phyloP scores from a whole-genome alignment of 2,888 invertebrate genomes.

The Sinopyrophorus schimmeli region DNA sequence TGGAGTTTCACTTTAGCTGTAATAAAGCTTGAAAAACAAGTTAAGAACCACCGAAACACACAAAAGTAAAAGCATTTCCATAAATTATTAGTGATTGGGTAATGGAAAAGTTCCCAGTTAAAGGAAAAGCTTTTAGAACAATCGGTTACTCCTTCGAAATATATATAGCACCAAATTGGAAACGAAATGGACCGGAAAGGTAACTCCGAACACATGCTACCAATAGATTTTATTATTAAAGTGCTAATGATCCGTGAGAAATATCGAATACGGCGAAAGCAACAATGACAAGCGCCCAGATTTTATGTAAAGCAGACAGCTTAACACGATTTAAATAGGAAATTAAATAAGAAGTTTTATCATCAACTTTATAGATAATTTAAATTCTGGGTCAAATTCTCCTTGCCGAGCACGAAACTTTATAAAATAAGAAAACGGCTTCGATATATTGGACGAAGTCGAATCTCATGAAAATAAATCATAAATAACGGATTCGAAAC shows the following conservation, averaged over 20 bases:
- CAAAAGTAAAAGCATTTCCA: constrained; percentile 32
- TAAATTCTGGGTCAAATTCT: too few species aligned
- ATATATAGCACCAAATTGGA: constrained; percentile 31
- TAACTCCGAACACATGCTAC: constrained; percentile 30
- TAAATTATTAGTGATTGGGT: constrained; percentile 33
- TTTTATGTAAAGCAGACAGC: constrained; percentile 19
- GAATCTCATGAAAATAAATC: background rate
- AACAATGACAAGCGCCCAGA: constrained; percentile 17
- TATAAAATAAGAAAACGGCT: too few species aligned
- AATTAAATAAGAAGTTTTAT: constrained; percentile 7
- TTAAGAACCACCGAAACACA: constrained; percentile 20
- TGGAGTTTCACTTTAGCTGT: background rate
- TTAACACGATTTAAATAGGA: constrained; percentile 9
- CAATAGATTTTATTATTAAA: constrained; percentile 32
- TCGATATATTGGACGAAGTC: too few species aligned
- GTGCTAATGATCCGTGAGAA: constrained; percentile 26
- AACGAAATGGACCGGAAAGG: constrained; percentile 32
- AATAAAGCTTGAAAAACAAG: constrained; percentile 12
- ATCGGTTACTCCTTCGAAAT: constrained; percentile 30
- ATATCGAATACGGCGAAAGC: constrained; percentile 14
- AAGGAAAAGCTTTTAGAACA: constrained; percentile 33
- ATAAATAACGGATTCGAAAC: background rate
- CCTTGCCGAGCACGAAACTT: too few species aligned
- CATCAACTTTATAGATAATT: background rate
- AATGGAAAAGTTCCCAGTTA: constrained; percentile 34